Evolutionary conservation across 2,113 vertebrate genomes (phyloP).

Genomic region (Acinonyx jubatus): DNA sequence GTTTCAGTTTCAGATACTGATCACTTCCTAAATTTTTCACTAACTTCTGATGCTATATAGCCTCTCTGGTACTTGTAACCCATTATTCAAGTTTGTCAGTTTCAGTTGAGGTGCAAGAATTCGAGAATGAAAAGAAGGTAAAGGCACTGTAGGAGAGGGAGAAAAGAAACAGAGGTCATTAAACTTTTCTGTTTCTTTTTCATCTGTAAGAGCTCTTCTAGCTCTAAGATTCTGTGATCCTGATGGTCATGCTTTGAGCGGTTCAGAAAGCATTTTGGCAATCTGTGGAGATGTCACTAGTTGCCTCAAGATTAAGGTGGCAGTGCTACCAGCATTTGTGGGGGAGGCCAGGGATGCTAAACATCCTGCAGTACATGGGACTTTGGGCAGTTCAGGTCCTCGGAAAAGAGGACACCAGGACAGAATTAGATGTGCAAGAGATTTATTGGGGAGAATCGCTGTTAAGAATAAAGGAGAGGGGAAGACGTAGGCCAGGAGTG

Average conservation of each 20-base stretch:
- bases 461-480: neutral
- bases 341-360: neutral
- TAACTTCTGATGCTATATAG: neutral
- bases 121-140: neutral
- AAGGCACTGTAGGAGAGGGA: neutral
- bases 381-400: neutral
- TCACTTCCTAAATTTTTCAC: conserved; percentile 29
- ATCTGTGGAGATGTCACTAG: neutral
- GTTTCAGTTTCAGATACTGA: neutral
- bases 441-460: neutral
- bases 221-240: conserved; percentile 25
- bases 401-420: neutral
- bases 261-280: conserved; percentile 8
- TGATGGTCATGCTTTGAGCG: neutral
- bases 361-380: neutral
- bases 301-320: neutral
- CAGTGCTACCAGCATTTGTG: neutral
- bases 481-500: neutral
- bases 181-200: neutral
- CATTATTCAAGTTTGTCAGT: neutral
- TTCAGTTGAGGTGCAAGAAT: neutral
- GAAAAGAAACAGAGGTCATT: neutral
- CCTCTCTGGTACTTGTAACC: neutral
- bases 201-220: neutral
- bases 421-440: neutral